phyloP scores from a whole-genome alignment of 2,888 invertebrate genomes.

The Desoria tigrina region DNA sequence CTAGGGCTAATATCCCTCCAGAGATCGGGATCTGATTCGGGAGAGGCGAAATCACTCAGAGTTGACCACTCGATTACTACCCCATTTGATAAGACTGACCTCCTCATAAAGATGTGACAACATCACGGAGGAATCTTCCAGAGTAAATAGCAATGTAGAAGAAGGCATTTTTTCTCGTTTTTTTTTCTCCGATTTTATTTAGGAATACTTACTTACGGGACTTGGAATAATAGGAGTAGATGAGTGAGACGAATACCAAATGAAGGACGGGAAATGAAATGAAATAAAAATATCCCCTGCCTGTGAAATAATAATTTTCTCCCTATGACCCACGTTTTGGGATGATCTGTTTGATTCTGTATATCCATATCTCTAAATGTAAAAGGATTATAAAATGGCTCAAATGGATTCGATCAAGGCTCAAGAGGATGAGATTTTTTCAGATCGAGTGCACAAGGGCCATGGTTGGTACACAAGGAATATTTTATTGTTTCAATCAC shows the following conservation, averaged over 20 bases:
- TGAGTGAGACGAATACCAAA: too few species aligned
- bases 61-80: slow-evolving; percentile 48
- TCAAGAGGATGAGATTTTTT: slow-evolving; percentile 11
- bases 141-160: too few species aligned
- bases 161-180: too few species aligned
- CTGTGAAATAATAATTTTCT: slow-evolving; percentile 11
- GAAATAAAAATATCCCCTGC: slow-evolving; percentile 6
- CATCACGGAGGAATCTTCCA: background rate
- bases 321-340: background rate
- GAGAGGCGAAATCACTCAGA: slow-evolving; percentile 32
- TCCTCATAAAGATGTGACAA: slow-evolving; percentile 37
- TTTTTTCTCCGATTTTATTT: too few species aligned
- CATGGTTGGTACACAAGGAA: slow-evolving; percentile 30
- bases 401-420: slow-evolving; percentile 2
- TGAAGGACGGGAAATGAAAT: background rate
- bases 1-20: slow-evolving; percentile 33
- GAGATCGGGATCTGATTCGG: slow-evolving; percentile 33
- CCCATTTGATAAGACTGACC: slow-evolving; percentile 48
- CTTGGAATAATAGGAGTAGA: too few species aligned
- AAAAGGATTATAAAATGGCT: slow-evolving; percentile 24
- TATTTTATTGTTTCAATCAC: slow-evolving; percentile 53
- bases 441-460: slow-evolving; percentile 5
- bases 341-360: slow-evolving; percentile 3
- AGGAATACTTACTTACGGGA: too few species aligned
- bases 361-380: slow-evolving; percentile 1